A percentile compares a stretch with the other conserved stretches of the same genome.
phyloP scores from a whole-genome alignment of 1,140 invertebrate species.

The Hesperophylax magnus region DNA sequence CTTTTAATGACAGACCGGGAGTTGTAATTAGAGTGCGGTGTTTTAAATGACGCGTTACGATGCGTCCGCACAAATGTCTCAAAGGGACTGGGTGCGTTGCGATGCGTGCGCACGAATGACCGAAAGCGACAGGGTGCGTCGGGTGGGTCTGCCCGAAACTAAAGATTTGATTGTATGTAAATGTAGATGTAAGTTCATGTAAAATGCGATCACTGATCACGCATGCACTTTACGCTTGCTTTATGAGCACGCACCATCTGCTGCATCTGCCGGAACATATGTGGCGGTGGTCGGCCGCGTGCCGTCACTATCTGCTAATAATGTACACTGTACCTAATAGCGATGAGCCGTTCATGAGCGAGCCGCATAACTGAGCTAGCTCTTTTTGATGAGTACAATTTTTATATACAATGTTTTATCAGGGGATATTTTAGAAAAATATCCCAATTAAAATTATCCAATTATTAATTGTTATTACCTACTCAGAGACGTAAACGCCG shows the following conservation, averaged over 20 bases:
- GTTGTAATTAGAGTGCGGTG: too few species aligned
- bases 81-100: neutral
- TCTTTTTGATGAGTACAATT: too few species aligned
- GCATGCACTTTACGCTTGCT: conserved; percentile 44
- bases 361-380: too few species aligned
- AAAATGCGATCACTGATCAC: conserved; percentile 40
- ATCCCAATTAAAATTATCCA: too few species aligned
- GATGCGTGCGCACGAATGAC: neutral
- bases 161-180: conserved; percentile 42
- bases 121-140: neutral
- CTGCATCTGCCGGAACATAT: conserved; percentile 31
- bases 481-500: too few species aligned
- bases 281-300: neutral
- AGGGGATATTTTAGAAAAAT: too few species aligned
- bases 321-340: too few species aligned
- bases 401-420: too few species aligned
- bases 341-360: too few species aligned
- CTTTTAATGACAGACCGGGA: too few species aligned
- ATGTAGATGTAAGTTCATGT: neutral
- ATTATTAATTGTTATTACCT: too few species aligned
- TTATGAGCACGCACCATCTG: conserved; percentile 11
- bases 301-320: neutral
- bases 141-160: conserved; percentile 23
- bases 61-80: neutral
- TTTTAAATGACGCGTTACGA: neutral